phyloP scores from a whole-genome alignment of 2,888 invertebrate species.

The Cephalotes varians region DNA sequence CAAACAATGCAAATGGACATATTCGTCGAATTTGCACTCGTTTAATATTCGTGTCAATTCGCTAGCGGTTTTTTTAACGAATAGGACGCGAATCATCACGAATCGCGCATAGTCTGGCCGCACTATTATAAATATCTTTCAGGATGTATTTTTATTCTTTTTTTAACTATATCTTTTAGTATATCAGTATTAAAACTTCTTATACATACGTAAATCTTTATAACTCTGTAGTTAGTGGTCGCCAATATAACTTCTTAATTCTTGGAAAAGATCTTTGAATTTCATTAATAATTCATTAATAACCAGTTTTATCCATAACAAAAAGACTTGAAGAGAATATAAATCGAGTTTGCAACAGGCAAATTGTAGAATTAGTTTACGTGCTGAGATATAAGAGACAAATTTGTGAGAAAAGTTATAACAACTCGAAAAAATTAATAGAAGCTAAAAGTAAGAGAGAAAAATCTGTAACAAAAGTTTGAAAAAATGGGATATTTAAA shows the following conservation, averaged over 20 bases:
- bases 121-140: not conserved
- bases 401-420: not conserved
- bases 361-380: not conserved
- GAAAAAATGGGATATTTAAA: not conserved
- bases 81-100: too few relatives aligned
- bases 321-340: not conserved
- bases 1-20: too few relatives aligned
- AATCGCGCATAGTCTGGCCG: too few relatives aligned
- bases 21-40: too few relatives aligned
- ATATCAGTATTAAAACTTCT: not conserved
- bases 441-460: not conserved
- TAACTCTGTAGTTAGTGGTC: not conserved
- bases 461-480: not conserved
- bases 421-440: not conserved
- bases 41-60: too few relatives aligned
- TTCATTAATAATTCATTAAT: constrained; percentile 31
- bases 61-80: too few relatives aligned
- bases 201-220: not conserved
- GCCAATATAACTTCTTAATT: not conserved
- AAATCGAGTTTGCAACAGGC: not conserved
- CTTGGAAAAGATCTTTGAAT: not conserved
- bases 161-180: not conserved
- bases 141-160: not conserved
- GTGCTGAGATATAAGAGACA: not conserved
- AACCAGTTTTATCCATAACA: not conserved